Conservation (phyloP, 1,140 invertebrate species). For the Magallana ariakensis region DNA sequence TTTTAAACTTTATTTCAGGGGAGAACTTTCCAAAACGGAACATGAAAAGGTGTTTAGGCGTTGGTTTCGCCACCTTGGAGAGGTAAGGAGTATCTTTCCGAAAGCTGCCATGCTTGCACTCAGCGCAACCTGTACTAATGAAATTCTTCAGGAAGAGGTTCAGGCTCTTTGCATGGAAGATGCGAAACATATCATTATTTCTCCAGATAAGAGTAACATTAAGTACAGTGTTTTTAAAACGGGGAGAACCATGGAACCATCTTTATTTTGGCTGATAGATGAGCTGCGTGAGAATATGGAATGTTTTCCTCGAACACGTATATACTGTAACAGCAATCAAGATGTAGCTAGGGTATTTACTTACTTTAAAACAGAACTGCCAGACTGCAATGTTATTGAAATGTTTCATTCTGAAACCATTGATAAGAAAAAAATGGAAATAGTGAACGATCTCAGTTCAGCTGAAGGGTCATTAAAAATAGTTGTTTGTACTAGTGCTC, state of each 20-base stretch:
- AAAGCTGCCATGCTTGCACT: slow-evolving; percentile 33
- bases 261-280: slow-evolving; percentile 41
- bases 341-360: no score
- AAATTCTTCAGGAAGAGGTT: slow-evolving; percentile 3
- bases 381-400: no score
- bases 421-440: no score
- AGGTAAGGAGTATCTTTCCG: slow-evolving; percentile 8
- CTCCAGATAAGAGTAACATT: slow-evolving; percentile 44
- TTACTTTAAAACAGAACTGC: no score
- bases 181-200: slow-evolving; percentile 5
- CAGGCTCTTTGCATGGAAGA: slow-evolving; percentile 3
- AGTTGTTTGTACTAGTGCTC: no score
- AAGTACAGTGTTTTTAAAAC: slow-evolving; percentile 29
- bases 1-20: slow-evolving; percentile 36
- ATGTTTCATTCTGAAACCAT: no score
- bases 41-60: slow-evolving; percentile 34
- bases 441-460: no score
- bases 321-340: no score
- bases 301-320: no score
- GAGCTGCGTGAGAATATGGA: not conserved
- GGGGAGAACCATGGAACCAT: not conserved
- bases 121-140: slow-evolving; percentile 41
- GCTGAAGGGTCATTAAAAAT: no score
- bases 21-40: slow-evolving; percentile 24
- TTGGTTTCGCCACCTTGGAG: slow-evolving; percentile 45